Evolutionary conservation across 1,140 invertebrate species (phyloP), one percentile per base, ranked within the genome.

Genomic region (Neodiprion fabricii): DNA sequence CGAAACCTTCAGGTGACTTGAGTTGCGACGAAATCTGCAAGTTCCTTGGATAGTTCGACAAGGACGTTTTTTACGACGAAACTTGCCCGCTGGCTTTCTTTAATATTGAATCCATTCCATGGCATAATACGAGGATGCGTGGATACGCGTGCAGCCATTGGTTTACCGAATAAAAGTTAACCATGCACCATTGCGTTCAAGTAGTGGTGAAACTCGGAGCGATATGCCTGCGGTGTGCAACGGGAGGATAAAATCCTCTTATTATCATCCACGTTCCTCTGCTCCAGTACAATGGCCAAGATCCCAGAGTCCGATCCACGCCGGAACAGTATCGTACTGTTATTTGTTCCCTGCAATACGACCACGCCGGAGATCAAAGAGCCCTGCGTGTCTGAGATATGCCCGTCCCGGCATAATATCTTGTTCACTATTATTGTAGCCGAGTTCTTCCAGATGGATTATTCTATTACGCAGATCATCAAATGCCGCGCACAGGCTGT

Each of bases 401-500:
- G 74, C 76, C 75, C 72, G 67, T 74, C 74, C 74, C 70, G 76
- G 79, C 81, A 85, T 83, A 82, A 82, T 83, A 81, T 84, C 81
- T 80, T 81, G 80, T 77, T 80, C 74, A 80, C 79, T 17, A 61
- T 83, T 81, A 84, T 85, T 83, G 82, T 84, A 82, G 77, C 82
- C 78, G 76, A 76, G 77, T 77, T 17, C n/a, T 78, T 81, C 76
- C 74, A 81, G 79, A 84, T 85, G 82, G 79, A 83, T 84, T 79
- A 84, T 84, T 84, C 80, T 83, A 85, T 84, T 84, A 85, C 83
- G 79, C 79, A 83, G 80, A 85, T 84, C 83, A 79, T 71, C 78
- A 79, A 76, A 76, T 74, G 69, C 74, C 74, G 75, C 68, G 73
- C 21, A 66, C 71, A 14, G 71, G 23, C 40, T 48, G 53, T 1